phyloP scores from a whole-genome alignment of 2,797 vertebrate genomes.

The Poeciliopsis gracilis region DNA sequence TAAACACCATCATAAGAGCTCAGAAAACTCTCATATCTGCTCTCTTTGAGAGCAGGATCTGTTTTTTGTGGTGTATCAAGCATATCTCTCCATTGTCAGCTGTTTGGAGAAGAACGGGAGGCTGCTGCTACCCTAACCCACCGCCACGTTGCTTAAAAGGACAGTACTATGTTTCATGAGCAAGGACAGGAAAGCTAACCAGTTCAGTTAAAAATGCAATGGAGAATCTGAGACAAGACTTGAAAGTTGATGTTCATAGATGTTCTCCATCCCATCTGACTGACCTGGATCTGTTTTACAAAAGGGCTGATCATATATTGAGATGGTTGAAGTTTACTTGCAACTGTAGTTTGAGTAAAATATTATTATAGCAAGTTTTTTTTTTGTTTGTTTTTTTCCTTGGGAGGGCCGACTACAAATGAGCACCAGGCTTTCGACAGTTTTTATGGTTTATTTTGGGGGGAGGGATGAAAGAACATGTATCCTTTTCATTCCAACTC shows the following conservation, averaged over 20 bases:
- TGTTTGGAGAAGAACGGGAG: conserved; percentile 25
- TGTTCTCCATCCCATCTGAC: neutral
- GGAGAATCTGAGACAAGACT: neutral
- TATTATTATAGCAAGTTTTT: too few relatives aligned
- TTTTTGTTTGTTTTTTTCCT: too few relatives aligned
- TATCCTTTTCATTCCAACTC: neutral
- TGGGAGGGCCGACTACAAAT: neutral
- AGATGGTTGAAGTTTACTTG: neutral
- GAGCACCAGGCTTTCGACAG: neutral
- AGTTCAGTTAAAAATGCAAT: neutral
- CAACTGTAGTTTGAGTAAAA: neutral
- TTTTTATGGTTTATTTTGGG: neutral
- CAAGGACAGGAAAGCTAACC: neutral
- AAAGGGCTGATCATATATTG: neutral
- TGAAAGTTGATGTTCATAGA: neutral
- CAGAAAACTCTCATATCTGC: neutral
- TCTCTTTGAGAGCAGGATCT: neutral
- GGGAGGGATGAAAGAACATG: neutral
- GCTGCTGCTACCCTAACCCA: neutral
- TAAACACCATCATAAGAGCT: neutral
- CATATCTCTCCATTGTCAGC: conserved; percentile 11
- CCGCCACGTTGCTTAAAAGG: neutral
- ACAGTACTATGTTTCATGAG: neutral
- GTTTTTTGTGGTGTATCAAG: neutral
- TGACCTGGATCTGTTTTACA: neutral